Percentiles rank a stretch among this genome's conserved stretches.
phyloP scores from a whole-genome alignment of 64 coral and sea anemone genomes.

The Montipora capricornis region DNA sequence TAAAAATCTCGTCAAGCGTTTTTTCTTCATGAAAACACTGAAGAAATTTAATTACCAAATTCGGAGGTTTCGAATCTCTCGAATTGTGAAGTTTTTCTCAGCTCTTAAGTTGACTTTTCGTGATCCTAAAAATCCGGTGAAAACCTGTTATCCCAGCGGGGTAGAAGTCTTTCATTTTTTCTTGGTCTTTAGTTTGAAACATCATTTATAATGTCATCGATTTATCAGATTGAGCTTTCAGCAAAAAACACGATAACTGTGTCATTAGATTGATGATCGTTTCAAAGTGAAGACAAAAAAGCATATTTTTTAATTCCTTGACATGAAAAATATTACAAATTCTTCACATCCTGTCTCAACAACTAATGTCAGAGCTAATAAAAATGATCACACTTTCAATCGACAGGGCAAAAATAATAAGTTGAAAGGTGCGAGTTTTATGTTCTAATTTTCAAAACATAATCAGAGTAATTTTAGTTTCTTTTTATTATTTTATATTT shows the following conservation, averaged over 20 bases:
- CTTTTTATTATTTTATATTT: not conserved
- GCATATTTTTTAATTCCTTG: not conserved
- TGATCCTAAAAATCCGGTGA: not conserved
- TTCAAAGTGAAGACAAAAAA: not conserved
- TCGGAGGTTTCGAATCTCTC: no score
- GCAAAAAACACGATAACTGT: not conserved
- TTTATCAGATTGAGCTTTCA: not conserved
- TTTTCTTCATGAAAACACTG: not conserved
- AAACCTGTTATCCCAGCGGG: not conserved
- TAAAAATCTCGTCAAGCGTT: not conserved
- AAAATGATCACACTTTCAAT: no score
- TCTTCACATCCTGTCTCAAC: not conserved
- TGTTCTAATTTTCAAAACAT: not conserved
- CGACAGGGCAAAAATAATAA: no score
- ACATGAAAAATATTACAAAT: not conserved
- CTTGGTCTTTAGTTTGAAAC: not conserved
- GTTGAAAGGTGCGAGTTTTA: not conserved
- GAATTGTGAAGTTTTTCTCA: no score
- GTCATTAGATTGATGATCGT: not conserved
- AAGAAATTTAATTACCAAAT: not conserved
- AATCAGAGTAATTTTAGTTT: not conserved
- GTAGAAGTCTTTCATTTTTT: not conserved
- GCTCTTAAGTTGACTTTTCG: not conserved
- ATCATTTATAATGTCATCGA: not conserved
- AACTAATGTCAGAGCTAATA: not conserved